These are phyloP conservation scores for Drosophila quadrilineata DNA, from an alignment of 1,140 invertebrate species.

Conservation along the genomic window DNA sequence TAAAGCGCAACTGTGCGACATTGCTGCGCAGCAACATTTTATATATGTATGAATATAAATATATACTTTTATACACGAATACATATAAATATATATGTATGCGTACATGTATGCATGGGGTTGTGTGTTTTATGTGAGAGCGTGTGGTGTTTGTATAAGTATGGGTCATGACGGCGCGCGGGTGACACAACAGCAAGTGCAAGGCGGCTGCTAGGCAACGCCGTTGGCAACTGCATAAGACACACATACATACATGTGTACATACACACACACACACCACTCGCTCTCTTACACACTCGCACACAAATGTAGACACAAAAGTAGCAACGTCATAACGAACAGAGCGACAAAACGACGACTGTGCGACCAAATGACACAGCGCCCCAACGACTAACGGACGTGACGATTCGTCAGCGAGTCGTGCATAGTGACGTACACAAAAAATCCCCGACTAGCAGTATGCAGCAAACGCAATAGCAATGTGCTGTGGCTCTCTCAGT, in stretches of 20 bases:
- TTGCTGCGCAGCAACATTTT: conserved; percentile 45
- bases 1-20: conserved; percentile 14
- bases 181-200: conserved; percentile 77
- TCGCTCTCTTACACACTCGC: conserved; percentile 3
- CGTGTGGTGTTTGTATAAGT: conserved; percentile 22
- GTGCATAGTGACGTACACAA: conserved; percentile 57
- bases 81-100: too few species aligned
- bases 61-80: too few species aligned
- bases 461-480: conserved; percentile 1
- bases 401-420: conserved; percentile 23
- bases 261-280: conserved; percentile 13
- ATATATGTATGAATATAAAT: conserved; percentile 29
- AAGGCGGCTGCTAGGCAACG: conserved; percentile 52
- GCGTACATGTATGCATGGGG: conserved; percentile 2
- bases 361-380: conserved; percentile 8
- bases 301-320: conserved; percentile 56
- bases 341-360: conserved; percentile 53
- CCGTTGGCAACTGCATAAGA: conserved; percentile 68
- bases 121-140: too few species aligned
- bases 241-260: conserved; percentile 14
- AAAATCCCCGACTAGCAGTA: conserved; percentile 49
- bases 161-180: conserved; percentile 50
- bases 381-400: conserved; percentile 17
- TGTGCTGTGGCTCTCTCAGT: conserved; percentile 12
- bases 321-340: conserved; percentile 75